phyloP scores from a whole-genome alignment of 2,113 vertebrate species.

The Callionymus lyra region DNA sequence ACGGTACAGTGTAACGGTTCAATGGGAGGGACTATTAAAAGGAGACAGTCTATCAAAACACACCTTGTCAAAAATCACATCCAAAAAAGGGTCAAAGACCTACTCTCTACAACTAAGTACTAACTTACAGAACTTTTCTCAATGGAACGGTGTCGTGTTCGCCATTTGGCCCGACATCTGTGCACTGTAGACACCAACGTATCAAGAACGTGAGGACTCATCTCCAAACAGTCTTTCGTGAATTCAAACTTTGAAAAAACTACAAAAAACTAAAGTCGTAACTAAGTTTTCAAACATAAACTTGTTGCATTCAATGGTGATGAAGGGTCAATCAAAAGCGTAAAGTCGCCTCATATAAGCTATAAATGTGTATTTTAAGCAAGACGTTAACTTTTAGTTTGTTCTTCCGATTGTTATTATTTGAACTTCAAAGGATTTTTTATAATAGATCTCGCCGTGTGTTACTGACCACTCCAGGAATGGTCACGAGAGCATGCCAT shows the following conservation, averaged over 20 bases:
- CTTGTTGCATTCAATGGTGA: constrained; percentile 5
- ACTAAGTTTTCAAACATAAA: neutral
- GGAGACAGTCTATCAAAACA: too few species aligned
- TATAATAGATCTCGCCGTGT: neutral
- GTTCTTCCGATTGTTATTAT: too few species aligned
- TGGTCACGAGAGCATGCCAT: constrained; percentile 19
- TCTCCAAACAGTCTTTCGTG: too few species aligned
- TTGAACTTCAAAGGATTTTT: neutral
- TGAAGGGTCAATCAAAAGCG: too few species aligned
- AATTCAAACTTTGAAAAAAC: too few species aligned
- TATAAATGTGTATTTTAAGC: neutral
- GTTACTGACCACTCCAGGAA: constrained; percentile 3
- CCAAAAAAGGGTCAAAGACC: too few species aligned
- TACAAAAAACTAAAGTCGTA: too few species aligned
- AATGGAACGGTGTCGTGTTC: constrained; percentile 47
- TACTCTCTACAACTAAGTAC: constrained; percentile 19
- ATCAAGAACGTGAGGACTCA: constrained; percentile 26
- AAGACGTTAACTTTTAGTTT: too few species aligned
- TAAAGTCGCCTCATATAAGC: too few species aligned
- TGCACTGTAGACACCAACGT: constrained; percentile 46
- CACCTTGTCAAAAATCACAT: too few species aligned
- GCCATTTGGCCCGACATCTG: constrained; percentile 45
- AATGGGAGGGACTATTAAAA: too few species aligned
- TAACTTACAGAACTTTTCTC: constrained; percentile 50
- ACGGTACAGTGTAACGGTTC: too few species aligned